Evolutionary conservation across 2,888 invertebrate species (phyloP).

Genomic region (Tolmerus cingulatus): DNA sequence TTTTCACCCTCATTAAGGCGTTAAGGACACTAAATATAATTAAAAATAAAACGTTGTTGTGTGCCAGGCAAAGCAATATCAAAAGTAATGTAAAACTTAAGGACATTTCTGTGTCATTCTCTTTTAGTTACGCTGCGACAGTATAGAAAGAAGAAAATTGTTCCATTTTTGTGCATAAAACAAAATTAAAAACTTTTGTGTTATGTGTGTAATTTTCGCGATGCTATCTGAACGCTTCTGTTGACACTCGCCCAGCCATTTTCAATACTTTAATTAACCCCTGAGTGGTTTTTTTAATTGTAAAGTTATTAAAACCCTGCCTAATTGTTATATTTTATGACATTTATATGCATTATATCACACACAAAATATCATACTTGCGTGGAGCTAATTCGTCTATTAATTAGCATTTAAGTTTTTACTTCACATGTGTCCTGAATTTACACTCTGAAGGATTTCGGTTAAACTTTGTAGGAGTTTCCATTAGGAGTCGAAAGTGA

Average conservation of each 20-base stretch:
- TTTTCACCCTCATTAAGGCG: conserved; percentile 10
- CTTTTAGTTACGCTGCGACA: not conserved
- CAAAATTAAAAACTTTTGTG: not conserved
- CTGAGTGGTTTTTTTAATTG: no score
- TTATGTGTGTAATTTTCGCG: not conserved
- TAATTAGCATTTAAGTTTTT: no score
- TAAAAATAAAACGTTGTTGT: not conserved
- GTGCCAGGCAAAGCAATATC: conserved; percentile 64
- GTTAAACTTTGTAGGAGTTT: no score
- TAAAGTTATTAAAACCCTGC: not conserved
- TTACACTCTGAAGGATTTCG: no score
- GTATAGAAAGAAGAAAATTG: not conserved
- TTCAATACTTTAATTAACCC: not conserved
- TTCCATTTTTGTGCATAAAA: not conserved
- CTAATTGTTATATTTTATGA: no score
- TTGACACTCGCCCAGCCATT: not conserved
- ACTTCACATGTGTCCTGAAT: no score
- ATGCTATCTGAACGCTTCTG: not conserved
- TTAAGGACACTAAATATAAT: conserved; percentile 17
- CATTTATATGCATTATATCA: no score
- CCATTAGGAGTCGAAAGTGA: no score
- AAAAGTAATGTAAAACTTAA: not conserved
- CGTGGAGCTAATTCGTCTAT: no score
- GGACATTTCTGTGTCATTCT: not conserved
- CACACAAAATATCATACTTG: no score